Conservation (phyloP, 2,113 vertebrate species). For the Ciconia boyciana region DNA sequence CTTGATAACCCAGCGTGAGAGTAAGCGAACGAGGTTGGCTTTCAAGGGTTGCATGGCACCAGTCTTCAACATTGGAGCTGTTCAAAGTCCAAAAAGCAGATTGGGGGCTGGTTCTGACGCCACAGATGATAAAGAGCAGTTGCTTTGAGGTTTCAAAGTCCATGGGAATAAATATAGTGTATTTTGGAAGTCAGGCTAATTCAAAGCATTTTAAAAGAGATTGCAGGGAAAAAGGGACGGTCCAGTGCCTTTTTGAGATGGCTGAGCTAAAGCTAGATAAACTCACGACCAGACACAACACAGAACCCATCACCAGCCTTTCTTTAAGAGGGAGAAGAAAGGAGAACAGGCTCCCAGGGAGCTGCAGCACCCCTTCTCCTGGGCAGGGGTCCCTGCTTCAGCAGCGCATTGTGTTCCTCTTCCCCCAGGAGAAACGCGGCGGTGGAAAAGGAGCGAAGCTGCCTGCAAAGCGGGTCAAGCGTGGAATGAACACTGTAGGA, state of each 20-base stretch:
- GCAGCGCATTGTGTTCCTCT: neutral
- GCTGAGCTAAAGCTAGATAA: neutral
- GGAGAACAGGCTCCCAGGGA: neutral
- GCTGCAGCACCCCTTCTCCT: neutral
- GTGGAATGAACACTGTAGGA: neutral
- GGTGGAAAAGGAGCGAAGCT: neutral
- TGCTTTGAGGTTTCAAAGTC: neutral
- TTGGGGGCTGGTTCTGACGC: neutral
- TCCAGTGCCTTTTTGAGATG: neutral
- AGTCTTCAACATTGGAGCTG: neutral
- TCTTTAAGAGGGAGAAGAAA: neutral
- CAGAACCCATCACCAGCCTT: neutral
- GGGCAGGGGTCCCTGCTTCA: neutral
- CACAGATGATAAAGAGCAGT: neutral
- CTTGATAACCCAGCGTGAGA: too few species aligned
- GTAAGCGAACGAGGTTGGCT: neutral
- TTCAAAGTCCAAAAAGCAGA: neutral
- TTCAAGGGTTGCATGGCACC: too few species aligned
- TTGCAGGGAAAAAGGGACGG: neutral
- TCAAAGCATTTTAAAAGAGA: neutral
- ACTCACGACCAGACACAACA: neutral
- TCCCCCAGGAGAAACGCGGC: neutral
- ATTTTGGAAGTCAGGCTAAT: neutral
- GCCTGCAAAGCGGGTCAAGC: conserved; percentile 6
- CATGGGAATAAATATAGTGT: neutral